Base-by-base conservation (phyloP, 64 coral and sea anemone species). In the Pocillopora verrucosa region DNA sequence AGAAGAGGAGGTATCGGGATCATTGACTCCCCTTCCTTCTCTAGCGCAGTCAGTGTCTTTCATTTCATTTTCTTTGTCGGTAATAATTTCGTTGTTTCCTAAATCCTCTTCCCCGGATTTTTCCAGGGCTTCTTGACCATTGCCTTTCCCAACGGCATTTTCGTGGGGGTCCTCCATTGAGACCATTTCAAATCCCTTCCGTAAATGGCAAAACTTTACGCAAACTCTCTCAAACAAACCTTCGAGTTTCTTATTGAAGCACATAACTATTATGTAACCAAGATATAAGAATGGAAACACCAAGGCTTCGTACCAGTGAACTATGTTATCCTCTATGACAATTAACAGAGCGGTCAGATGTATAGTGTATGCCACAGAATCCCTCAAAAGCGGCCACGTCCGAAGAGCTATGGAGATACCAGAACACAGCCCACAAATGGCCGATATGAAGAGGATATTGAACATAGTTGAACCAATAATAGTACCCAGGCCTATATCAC, bases 401-500 rank as follows among this genome's bases (percentile, higher is more conserved):
- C 88, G 91, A 1, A 99, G 85, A 1, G 91, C 88, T 72, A 99
- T 99, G 4, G 80, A 84, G 36, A 99, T 62, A 16, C 93, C 91
- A 25, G 97, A 89, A 69, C 87, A 95, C 76, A 99, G 51, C 2
- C 91, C 97, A 74, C 97, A 99, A 58, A 95, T 79, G 11, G 88
- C 97, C 56, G 97, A 91, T 74, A 99, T 99, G 57, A 99, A 99
- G 11, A 99, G 79, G 79, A 99, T 99, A 75, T 99, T 99, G 51
- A 99, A 99, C 97, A 99, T 99, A 14, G 97, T 95, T 2, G 97
- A 99, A 12, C 97, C 97, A 72, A 99, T 99, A 11, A 99, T 99
- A 5, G 97, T 99, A 2, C 97, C 97, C 37, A 99, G 97, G 12
- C 97, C 97, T 91, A 99, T 99, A 45, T 99, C 97, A 41, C 97